phyloP scores from a whole-genome alignment of 2,113 vertebrate genomes.

The Cavia aperea region DNA sequence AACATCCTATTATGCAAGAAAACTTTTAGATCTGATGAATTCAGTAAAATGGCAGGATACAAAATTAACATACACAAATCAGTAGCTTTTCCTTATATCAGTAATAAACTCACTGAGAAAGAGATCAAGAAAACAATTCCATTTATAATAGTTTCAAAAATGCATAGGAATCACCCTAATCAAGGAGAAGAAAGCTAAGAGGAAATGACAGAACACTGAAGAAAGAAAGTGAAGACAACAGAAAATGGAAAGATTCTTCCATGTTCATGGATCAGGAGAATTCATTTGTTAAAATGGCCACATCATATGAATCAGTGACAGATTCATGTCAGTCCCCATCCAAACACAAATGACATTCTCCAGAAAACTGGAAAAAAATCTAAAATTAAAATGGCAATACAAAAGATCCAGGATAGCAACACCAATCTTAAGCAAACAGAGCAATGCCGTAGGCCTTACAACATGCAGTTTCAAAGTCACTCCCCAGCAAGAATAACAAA shows the following conservation, averaged over 20 bases:
- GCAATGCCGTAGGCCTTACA: background rate
- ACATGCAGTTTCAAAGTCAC: background rate
- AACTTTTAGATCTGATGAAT: background rate
- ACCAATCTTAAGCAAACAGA: background rate
- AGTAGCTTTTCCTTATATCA: background rate
- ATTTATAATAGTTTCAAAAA: background rate
- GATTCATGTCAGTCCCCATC: background rate
- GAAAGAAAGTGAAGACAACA: background rate
- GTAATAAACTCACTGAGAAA: background rate
- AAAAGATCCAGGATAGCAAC: background rate
- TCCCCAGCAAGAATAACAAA: background rate
- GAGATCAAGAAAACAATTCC: background rate
- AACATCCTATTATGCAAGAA: background rate
- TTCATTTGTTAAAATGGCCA: background rate
- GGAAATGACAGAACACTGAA: background rate
- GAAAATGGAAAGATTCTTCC: background rate
- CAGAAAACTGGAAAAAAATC: background rate
- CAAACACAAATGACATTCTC: background rate
- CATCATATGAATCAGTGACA: background rate
- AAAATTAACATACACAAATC: background rate
- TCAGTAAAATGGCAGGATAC: background rate
- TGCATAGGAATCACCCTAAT: background rate
- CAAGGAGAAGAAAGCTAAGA: background rate
- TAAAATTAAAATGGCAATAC: background rate
- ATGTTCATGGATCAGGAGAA: background rate